phyloP scores from a whole-genome alignment of 2,888 invertebrate species.

The Xanthia togata region DNA sequence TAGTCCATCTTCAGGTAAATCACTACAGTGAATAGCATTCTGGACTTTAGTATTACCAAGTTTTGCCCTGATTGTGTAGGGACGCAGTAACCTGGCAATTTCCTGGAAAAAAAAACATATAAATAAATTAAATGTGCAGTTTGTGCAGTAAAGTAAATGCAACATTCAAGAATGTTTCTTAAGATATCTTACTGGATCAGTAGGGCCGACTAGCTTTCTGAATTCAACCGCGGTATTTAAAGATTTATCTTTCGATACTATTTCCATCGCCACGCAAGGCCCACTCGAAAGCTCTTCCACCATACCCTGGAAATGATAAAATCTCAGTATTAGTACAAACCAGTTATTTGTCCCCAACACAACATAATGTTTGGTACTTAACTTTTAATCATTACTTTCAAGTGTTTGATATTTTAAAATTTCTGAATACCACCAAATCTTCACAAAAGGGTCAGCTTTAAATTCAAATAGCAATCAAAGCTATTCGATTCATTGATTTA shows the following conservation, averaged over 20 bases:
- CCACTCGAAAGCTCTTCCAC: slow-evolving; percentile 96
- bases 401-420: too few relatives aligned
- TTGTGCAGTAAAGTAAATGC: background rate
- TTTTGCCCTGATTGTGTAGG: slow-evolving; percentile 95
- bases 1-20: slow-evolving; percentile 96
- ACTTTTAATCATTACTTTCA: too few relatives aligned
- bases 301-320: slow-evolving; percentile 91
- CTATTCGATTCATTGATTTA: too few relatives aligned
- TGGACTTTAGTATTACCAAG: slow-evolving; percentile 95
- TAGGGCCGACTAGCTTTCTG: slow-evolving; percentile 96
- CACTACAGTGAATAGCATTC: slow-evolving; percentile 98
- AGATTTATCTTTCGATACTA: slow-evolving; percentile 91
- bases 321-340: background rate
- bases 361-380: background rate
- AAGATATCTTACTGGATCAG: slow-evolving; percentile 94
- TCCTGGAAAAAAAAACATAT: slow-evolving; percentile 90
- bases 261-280: slow-evolving; percentile 96
- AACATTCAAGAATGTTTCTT: background rate
- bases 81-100: slow-evolving; percentile 95
- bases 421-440: too few relatives aligned
- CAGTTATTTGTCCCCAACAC: background rate
- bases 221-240: slow-evolving; percentile 93
- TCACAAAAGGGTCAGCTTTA: too few relatives aligned
- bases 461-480: too few relatives aligned
- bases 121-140: background rate